phyloP scores from a whole-genome alignment of 2,888 invertebrate species.

The Brassicogethes aeneus region DNA sequence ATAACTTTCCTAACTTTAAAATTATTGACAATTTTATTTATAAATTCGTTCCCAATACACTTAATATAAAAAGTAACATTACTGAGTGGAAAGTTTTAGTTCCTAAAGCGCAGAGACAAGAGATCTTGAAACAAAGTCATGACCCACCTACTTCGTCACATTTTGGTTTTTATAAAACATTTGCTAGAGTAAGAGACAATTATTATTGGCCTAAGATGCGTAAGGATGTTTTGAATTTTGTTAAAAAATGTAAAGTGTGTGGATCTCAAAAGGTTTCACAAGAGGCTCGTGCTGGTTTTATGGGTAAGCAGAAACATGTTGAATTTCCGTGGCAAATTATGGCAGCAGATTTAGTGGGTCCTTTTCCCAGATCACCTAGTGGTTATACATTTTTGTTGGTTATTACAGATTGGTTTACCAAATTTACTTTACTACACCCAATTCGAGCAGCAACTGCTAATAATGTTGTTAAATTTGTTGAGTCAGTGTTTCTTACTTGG shows the following conservation, averaged over 20 bases:
- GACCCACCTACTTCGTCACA: neutral
- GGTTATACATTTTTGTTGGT: neutral
- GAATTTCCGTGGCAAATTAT: neutral
- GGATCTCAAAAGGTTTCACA: slow-evolving; percentile 1
- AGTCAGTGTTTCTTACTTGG: slow-evolving; percentile 5
- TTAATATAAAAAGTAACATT: neutral
- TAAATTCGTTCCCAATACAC: neutral
- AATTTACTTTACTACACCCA: neutral
- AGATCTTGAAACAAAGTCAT: neutral
- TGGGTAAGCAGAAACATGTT: slow-evolving; percentile 8
- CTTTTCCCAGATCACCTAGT: neutral
- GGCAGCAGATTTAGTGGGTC: neutral
- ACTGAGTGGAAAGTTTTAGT: neutral
- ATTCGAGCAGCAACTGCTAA: neutral
- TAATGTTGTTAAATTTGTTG: neutral
- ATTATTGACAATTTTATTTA: too few species aligned
- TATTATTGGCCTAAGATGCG: slow-evolving; percentile 2
- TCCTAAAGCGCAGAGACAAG: neutral
- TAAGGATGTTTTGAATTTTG: slow-evolving; percentile 3
- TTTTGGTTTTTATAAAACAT: neutral
- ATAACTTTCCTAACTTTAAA: too few species aligned
- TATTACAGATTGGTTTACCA: too few species aligned
- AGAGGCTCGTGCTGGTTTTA: slow-evolving; percentile 1
- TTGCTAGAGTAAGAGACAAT: neutral
- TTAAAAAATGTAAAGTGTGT: slow-evolving; percentile 5